Base-by-base conservation (phyloP, 2,888 invertebrate genomes). In the Pomacea canaliculata region DNA sequence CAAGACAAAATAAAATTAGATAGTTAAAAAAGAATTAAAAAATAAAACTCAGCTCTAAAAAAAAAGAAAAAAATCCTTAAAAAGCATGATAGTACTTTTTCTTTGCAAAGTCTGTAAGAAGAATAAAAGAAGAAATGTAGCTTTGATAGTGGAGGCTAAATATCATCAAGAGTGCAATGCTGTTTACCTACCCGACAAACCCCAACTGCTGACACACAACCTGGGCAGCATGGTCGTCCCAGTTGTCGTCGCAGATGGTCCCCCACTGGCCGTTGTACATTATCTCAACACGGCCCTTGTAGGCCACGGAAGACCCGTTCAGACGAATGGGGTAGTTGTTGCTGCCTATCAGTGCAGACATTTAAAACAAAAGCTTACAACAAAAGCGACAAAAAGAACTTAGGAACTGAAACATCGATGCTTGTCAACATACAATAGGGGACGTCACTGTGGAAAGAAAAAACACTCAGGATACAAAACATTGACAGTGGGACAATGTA, bases 181-280 rank as follows among this genome's bases (percentile, higher is more conserved):
- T 23, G 37, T 1, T 23, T 19, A 46, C 68, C 1, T 19, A 72
- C 70, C 68, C 51, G 5, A 46, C 37, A 16, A 70, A 63, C 13
- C 27, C 19, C n/a, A 75, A 65, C 65, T 65, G 62, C 37, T 46
- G 23, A 27, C 75, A 75, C 16, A 49, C 70, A 13, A 75, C 75
- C 56, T 56, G 27, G 23, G 70, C 75, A 10, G 70, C 70, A 23
- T 78, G 73, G 60, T 77, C 60, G 63, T 82, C 80, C 85, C 85
- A 86, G 71, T 80, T 37, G 73, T 85, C 84, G 71, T 85, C 85
- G 77, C 85, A 85, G 37, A 85, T 77, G 27, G 84, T 84, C 1
- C 87, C 86, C 87, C 86, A 87, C 37, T 75, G 73, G 37, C 80
- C 80, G 68, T 79, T 80, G 23, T 82, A 82, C 59, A 78, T 83